A percentile compares a stretch with the other conserved stretches of the same genome.
phyloP scores from a whole-genome alignment of 2,797 vertebrate species.

The Coregonus suidteri region DNA sequence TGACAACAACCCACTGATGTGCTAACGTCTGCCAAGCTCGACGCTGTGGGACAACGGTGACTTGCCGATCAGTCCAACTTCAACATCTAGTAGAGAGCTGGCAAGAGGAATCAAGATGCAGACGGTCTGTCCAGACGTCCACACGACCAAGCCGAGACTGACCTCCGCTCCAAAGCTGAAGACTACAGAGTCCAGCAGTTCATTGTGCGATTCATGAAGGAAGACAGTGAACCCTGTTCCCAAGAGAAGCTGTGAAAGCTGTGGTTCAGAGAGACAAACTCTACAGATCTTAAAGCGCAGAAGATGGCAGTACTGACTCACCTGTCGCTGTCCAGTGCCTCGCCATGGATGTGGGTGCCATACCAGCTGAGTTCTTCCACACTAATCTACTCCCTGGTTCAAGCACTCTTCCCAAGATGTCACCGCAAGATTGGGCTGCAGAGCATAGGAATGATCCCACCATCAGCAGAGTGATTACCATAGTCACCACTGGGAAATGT shows the following conservation, averaged over 20 bases:
- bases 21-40: constrained; percentile 7
- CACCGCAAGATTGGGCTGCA: constrained; percentile 5
- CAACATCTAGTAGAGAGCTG: not conserved
- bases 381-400: not conserved
- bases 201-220: not conserved
- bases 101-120: constrained; percentile 5
- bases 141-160: not conserved
- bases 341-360: not conserved
- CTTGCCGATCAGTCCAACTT: constrained; percentile 4
- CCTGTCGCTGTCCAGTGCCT: not conserved
- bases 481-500: not conserved
- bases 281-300: not conserved
- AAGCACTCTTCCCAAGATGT: constrained; percentile 16
- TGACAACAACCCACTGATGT: constrained; percentile 15
- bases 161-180: not conserved
- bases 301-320: too few relatives aligned
- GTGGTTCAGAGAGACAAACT: constrained; percentile 4
- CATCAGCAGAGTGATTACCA: constrained; percentile 15
- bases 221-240: not conserved
- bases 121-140: constrained; percentile 13
- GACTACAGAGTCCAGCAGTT: not conserved
- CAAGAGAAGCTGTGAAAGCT: constrained; percentile 13
- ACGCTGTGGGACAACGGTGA: not conserved
- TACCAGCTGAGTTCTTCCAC: too few relatives aligned
- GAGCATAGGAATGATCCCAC: constrained; percentile 12